These are phyloP conservation scores for Atlantisia rogersi DNA, from an alignment of 2,113 vertebrate genomes.

Conservation along the genomic window DNA sequence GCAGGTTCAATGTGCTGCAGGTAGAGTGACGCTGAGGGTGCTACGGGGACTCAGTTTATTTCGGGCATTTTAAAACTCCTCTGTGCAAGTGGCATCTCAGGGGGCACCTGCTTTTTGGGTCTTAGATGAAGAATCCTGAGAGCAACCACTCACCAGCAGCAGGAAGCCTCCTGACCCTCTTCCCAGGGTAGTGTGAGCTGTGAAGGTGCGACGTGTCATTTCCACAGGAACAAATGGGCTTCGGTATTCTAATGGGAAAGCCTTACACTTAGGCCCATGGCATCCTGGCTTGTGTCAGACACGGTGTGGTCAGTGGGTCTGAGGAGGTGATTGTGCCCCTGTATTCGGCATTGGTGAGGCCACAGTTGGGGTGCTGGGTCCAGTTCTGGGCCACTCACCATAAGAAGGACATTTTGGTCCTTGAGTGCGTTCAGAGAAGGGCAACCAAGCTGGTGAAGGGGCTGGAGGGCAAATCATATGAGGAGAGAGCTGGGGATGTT, in stretches of 20 bases:
- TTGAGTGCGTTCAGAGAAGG: no score
- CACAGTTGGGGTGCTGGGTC: no score
- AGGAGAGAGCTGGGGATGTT: no score
- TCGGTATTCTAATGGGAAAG: not conserved
- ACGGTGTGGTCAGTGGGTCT: no score
- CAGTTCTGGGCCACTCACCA: no score
- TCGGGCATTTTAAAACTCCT: slow-evolving; percentile 22
- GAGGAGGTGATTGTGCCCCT: no score
- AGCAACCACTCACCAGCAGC: slow-evolving; percentile 58
- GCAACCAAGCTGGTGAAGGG: no score
- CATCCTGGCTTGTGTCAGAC: no score
- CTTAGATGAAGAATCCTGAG: slow-evolving; percentile 60
- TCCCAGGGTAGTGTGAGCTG: slow-evolving; percentile 47
- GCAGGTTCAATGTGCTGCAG: slow-evolving; percentile 31
- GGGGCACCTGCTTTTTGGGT: slow-evolving; percentile 55
- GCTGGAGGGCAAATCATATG: no score
- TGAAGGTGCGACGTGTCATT: not conserved
- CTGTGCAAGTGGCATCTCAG: slow-evolving; percentile 64
- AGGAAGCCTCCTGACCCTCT: slow-evolving; percentile 34
- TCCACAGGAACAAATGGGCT: not conserved
- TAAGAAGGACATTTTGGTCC: no score
- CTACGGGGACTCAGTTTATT: slow-evolving; percentile 15
- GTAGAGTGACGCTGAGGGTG: not conserved
- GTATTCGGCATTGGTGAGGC: no score
- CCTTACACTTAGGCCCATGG: not conserved